Percentiles rank a stretch among this genome's conserved stretches.
These are phyloP conservation scores for Eremobia ochroleuca DNA, from an alignment of 2,888 invertebrate genomes.

Conservation along the genomic window DNA sequence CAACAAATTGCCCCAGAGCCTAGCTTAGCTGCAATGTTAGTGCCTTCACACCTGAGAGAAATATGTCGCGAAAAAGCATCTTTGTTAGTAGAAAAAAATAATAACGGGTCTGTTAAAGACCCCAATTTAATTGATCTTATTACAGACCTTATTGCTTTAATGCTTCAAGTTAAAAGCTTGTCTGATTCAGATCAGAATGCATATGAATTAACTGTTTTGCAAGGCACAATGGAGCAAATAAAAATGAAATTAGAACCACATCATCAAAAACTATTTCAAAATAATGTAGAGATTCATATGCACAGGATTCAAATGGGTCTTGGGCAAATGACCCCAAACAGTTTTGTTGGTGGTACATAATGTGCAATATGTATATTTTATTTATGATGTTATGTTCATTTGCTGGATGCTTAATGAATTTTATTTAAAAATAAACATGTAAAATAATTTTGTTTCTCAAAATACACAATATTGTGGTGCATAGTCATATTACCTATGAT, in stretches of 20 bases:
- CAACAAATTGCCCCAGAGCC: constrained; percentile 97
- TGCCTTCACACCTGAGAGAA: constrained; percentile 96
- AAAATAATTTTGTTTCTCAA: constrained; percentile 29
- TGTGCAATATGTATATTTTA: constrained; percentile 52
- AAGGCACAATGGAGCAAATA: constrained; percentile 97
- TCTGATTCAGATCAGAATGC: constrained; percentile 96
- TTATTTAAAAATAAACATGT: constrained; percentile 41
- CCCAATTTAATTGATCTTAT: constrained; percentile 94
- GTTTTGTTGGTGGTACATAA: constrained; percentile 77
- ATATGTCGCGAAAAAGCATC: constrained; percentile 96
- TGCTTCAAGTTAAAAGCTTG: constrained; percentile 96
- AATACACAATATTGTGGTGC: constrained; percentile 35
- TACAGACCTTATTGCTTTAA: constrained; percentile 96
- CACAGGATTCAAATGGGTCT: constrained; percentile 96
- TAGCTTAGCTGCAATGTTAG: constrained; percentile 96
- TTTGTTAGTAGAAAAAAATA: constrained; percentile 94
- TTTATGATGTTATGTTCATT: constrained; percentile 30
- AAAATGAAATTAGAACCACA: constrained; percentile 94
- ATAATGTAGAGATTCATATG: constrained; percentile 97
- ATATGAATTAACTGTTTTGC: constrained; percentile 97
- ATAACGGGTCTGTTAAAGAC: constrained; percentile 91
- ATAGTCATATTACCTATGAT: constrained; percentile 54
- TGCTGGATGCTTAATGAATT: constrained; percentile 53
- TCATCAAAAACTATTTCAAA: constrained; percentile 95
- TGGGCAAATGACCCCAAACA: constrained; percentile 82